Evolutionary conservation across 2,797 vertebrate genomes (phyloP), one percentile per base, ranked within the genome.

Genomic region (Serranus cabrilla): DNA sequence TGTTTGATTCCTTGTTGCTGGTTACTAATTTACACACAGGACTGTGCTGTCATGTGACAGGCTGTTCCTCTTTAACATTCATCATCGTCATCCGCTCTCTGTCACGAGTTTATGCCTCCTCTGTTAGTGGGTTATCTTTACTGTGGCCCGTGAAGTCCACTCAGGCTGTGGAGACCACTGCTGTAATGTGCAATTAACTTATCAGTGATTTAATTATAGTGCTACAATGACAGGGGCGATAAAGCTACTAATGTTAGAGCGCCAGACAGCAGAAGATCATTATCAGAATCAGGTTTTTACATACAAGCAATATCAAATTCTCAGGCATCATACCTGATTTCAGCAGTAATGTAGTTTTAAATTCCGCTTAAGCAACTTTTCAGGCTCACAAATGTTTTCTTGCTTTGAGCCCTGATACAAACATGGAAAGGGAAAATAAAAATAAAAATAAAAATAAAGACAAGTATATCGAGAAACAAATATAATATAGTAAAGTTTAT

Each of bases 21-120:
- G 61, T 62, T 43, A 11, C 31, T 47, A 13, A 54, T 60, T 43
- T 5, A 27, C 61, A 14, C n/a, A 14, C n/a, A 21, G 14, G 39
- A 10, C 25, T 21, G 14, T 17, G 0, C 0, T 18, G 81, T 91
- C 91, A 91, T 78, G 87, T 93, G 90, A 92, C 78, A 0, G 2
- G 18, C 54, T 70, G 40, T 92, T 92, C 90, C 87, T 77, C 84
- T 81, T 83, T 11, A 11, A 37, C 23, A 1, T 20, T 76, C 63
- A 74, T 49, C 71, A 39, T 21, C 43, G 17, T 16, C 13, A 34
- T 7, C 71, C 43, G 50, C 27, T 78, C 52, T 13, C 45, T 45
- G 86, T 92, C 90, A 92, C 91, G 91, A 89, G 89, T 64, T 71
- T 0, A 21, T 71, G 52, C 27, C 70, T 80, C 54, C 2, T 21